Evolutionary conservation across 2,888 invertebrate species (phyloP), one percentile per base, ranked within the genome.

Genomic region (Idaea biselata): DNA sequence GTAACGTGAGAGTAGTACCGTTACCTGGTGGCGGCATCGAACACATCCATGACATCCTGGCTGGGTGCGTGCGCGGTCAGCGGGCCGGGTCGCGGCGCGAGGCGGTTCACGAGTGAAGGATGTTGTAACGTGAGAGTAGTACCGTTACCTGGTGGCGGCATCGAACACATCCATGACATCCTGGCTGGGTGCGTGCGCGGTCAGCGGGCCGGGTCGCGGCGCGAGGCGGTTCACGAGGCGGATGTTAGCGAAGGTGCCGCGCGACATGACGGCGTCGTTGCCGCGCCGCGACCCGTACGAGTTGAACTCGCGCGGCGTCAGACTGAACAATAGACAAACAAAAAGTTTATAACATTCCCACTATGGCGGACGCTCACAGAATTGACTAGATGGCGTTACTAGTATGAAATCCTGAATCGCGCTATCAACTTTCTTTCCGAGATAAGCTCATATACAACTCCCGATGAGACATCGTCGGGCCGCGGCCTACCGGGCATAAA

Each of bases 201-300:
- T 99, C 74, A 94, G 93, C 1, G 99, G 97, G 6, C 98, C 99
- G 1, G 97, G 88, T 73, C 94, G 94, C 16, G 94, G 91, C 62
- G 96, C 88, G 79, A 99, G 95, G 85, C 97, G 98, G 93, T 99
- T 99, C 14, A 98, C 95, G 61, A 99, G 87, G 0, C 99, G 96
- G 80, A 99, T 99, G 91, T 99, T 99, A 56, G 99, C 99, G 89
- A 99, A 99, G 0, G 99, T 99, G 25, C 99, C 99, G 58, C 99
- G 95, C 0, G 96, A 96, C 99, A 99, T 99, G 7, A 99, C 95
- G 25, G 97, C 99, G 89, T 99, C 99, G 86, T 99, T 99, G 55
- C 99, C 99, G 72, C 99, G 95, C 6, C 99, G 95, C 0, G 99
- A 97, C 0, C 99, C 99, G 86, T 99, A 99, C 0, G 99, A 99